These are phyloP conservation scores for Linnaemya vulpina DNA, from an alignment of 2,888 invertebrate genomes.

Conservation along the genomic window DNA sequence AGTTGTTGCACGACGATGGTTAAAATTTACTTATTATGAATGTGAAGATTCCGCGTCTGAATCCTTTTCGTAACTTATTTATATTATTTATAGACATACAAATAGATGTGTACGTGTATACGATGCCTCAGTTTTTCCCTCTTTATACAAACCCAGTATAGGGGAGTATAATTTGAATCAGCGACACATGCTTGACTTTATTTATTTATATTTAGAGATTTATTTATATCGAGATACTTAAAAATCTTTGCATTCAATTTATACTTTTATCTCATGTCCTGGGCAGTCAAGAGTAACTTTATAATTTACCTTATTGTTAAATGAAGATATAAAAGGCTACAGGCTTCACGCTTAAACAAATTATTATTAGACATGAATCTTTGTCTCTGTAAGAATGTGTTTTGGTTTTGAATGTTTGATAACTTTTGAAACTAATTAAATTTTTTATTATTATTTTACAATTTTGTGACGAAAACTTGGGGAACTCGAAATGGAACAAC, in stretches of 20 bases:
- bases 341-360: too few relatives aligned
- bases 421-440: too few relatives aligned
- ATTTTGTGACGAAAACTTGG: too few relatives aligned
- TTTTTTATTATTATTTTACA: too few relatives aligned
- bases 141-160: constrained; percentile 2
- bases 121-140: constrained; percentile 8
- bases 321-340: neutral
- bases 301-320: constrained; percentile 76
- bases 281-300: constrained; percentile 79
- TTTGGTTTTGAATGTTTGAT: too few relatives aligned
- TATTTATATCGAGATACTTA: constrained; percentile 28
- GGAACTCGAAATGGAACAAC: too few relatives aligned
- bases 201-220: constrained; percentile 13
- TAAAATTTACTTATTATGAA: constrained; percentile 58
- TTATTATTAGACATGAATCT: too few relatives aligned
- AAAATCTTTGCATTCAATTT: constrained; percentile 53
- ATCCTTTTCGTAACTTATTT: constrained; percentile 36
- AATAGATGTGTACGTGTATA: neutral
- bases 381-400: too few relatives aligned
- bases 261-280: constrained; percentile 20
- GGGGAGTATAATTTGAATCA: neutral
- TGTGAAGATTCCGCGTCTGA: constrained; percentile 26
- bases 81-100: neutral
- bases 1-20: constrained; percentile 66
- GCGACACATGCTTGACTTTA: constrained; percentile 9